Percentiles rank a stretch among this genome's conserved stretches.
phyloP scores from a whole-genome alignment of 2,888 invertebrate genomes.

The Branchipolynoe longqiensis region DNA sequence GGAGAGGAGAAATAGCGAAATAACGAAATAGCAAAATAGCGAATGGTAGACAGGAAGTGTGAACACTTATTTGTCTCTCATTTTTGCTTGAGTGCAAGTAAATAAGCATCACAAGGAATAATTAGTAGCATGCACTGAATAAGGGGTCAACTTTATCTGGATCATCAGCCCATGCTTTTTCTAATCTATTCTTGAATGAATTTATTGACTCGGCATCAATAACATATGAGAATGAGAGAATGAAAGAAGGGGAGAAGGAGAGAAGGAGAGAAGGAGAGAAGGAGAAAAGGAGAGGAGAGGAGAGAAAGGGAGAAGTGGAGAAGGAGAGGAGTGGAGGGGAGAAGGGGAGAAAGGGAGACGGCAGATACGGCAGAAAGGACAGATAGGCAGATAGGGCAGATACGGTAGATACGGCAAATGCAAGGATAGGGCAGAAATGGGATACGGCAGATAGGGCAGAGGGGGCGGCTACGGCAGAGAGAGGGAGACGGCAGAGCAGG shows the following conservation, averaged over 20 bases:
- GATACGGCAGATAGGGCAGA: not conserved
- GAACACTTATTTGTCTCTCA: too few species aligned
- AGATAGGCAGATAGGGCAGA: not conserved
- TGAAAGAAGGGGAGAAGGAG: not conserved
- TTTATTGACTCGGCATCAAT: too few species aligned
- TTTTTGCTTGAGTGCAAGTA: too few species aligned
- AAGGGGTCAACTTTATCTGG: too few species aligned
- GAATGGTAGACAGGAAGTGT: too few species aligned
- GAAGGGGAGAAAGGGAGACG: not conserved
- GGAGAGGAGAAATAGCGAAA: not conserved
- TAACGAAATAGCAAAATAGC: too few species aligned
- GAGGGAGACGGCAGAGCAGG: not conserved
- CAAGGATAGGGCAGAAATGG: not conserved
- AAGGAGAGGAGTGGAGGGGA: not conserved
- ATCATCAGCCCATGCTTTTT: too few species aligned
- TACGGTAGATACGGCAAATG: not conserved
- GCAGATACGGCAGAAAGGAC: not conserved
- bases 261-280: not conserved
- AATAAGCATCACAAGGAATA: too few species aligned
- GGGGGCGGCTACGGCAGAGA: not conserved
- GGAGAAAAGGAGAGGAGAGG: not conserved
- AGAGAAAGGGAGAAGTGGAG: not conserved
- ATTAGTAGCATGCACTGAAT: too few species aligned
- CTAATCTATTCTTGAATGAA: too few species aligned
- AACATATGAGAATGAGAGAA: too few species aligned